Base-by-base conservation (phyloP, 1,140 invertebrate genomes). In the Leptinotarsa texana region DNA sequence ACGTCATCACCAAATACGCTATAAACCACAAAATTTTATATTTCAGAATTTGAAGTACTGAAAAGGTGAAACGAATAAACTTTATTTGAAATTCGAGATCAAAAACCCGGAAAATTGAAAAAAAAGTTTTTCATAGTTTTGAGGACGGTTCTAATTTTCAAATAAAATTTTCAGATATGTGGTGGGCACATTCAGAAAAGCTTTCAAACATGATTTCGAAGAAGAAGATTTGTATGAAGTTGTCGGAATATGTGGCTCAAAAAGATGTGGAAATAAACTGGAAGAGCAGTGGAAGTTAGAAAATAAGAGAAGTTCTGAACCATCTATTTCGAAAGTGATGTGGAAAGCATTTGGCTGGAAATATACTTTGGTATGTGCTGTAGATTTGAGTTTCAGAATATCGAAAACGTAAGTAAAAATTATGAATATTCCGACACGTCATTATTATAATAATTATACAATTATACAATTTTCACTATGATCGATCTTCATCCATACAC, bases 221-320 rank as follows among this genome's bases (percentile, higher is more conserved):
- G 80, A 81, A 74, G 73, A 77, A 5, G 5, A 27, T 51, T 49
- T 81, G 21, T 81, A 81, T 67, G 74, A 81, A 24, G 75, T 80
- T 49, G 27, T 80, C 15, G 74, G 68, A 70, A 17, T 33, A 42
- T 81, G 76, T 63, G 47, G 75, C 15, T 77, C 79, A 2, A 79
- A 76, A 57, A 75, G 22, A 66, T 77, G 79, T 63, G 80, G 80
- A 21, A 75, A 81, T 62, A 51, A 66, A 21, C 71, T 81, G 17
- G 79, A 81, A 74, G 75, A 77, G 62, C 74, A 77, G 33, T 81
- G 80, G 80, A 57, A 13, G 24, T 47, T 27, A 17, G 70, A 73
- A 24, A 72, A 65, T 63, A 71, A 75, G 24, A 17, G 48, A 0
- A 57, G 70, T n/a, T 57, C 72, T 22, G 21, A 72, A 21, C 65